Percentiles rank a stretch among this genome's conserved stretches.
These are phyloP conservation scores for Brachypteracias leptosomus DNA, from an alignment of 2,113 vertebrate genomes.

Conservation along the genomic window DNA sequence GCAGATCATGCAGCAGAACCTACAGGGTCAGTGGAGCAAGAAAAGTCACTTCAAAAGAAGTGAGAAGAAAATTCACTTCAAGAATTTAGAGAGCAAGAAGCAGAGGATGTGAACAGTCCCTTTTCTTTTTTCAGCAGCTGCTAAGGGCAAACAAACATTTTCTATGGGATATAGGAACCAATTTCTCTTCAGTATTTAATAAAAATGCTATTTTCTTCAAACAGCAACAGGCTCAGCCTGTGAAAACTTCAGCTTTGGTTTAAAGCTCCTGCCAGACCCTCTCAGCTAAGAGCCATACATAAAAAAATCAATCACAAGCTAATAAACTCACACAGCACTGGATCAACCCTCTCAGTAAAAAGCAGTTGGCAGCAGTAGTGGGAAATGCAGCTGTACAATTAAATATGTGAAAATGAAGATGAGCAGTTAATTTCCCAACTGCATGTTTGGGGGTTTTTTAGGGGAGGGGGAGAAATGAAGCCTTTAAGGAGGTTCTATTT, in stretches of 20 bases:
- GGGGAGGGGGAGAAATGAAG: fast-evolving
- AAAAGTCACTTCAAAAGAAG: background rate
- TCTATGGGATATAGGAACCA: background rate
- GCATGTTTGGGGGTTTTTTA: fast-evolving
- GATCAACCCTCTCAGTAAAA: background rate
- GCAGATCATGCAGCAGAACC: background rate
- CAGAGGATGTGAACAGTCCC: background rate
- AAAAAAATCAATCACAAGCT: background rate
- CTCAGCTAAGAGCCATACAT: background rate
- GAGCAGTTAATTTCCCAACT: background rate
- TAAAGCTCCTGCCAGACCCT: background rate
- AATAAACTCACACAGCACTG: background rate
- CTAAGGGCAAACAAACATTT: background rate
- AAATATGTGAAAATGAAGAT: background rate
- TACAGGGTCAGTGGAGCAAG: background rate
- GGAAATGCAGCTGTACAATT: background rate
- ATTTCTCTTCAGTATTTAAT: background rate
- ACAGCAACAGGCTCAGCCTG: background rate
- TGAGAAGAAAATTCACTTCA: background rate
- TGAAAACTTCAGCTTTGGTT: background rate
- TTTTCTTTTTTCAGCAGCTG: background rate
- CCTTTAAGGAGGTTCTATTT: background rate
- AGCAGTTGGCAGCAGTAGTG: background rate
- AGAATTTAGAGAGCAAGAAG: background rate
- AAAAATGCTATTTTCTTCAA: background rate